Evolutionary conservation across 2,113 vertebrate genomes (phyloP), one percentile per base, ranked within the genome.

Genomic region (Pterocles burchelli): DNA sequence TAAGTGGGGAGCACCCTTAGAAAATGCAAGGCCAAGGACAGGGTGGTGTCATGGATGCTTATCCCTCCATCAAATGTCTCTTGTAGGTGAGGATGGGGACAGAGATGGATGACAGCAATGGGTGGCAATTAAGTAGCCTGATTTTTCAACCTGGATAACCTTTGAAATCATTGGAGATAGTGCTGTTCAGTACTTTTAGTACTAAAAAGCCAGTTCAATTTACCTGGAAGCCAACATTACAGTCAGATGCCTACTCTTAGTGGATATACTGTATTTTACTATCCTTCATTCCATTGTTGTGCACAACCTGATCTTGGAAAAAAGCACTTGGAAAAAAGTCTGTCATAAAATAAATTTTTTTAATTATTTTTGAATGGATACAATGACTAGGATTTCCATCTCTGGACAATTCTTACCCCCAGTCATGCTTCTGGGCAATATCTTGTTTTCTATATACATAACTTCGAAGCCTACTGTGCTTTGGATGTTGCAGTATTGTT

Each of bases 301-400:
- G 6, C 15, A 86, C 52, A 84, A 43, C 52, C 51, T 29, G 38
- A 70, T 52, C 68, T 36, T 41, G 41, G 41, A 41, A 41, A 41
- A 41, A 41, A 41, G 81, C 41, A 95, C 46, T 78, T 89, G 74
- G 46, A 81, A 94, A 84, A 78, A 66, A 14, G 28, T 65, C 21
- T 74, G 22, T 86, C 38, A 15, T 48, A 55, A 72, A 54, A 93
- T 5, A 81, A 91, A 74, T 4, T 17, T 94, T 96, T 88, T 5
- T 82, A 96, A 87, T 45, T 52, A 68, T 83, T 89, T 96, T 75
- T 94, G 88, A 82, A 81, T 68, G 34, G 81, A 38, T 49, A 62
- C 41, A 87, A 49, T 90, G 59, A 16, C n/a, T 86, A 70, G 67
- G 22, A 45, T 97, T 97, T 77, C 46, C 48, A 88, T 14, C 20